Base-by-base conservation (phyloP, 2,888 invertebrate species). In the Papilio elwesi region DNA sequence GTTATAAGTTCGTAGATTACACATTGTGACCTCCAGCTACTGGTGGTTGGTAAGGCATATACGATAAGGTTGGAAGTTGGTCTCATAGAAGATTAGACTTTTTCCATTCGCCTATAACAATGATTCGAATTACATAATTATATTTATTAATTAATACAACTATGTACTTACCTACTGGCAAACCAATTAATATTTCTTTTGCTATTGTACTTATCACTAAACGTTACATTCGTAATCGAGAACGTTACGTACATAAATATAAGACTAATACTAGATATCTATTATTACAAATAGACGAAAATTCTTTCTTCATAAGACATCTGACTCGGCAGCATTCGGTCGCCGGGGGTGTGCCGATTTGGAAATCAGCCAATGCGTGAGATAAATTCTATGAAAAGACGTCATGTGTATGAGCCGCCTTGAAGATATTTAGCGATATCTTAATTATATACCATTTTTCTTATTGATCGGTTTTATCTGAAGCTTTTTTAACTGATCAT, bases 311-410 rank as follows among this genome's bases (percentile, higher is more conserved):
- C 73, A 36, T 68, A 63, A 59, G 26, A 36, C 15, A 36, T 57
- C 38, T 15, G 57, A 59, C 59, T 52, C 71, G 67, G 75, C 73
- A 69, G 55, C 67, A 64, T 74, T 71, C 75, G 73, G 71, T 75
- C 70, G 68, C 43, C 65, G 67, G 52, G 52, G 65, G 62, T 67
- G 76, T 84, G 89, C 89, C 88, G 88, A 89, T 83, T 86, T 89
- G 89, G 89, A 87, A 78, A 79, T 77, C 72, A 76, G 88, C 89
- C 89, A 89, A 85, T 82, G 80, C 77, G 81, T 79, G 79, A 79
- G 78, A 84, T 76, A 80, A 78, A 78, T 78, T 78, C 78, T 78
- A 76, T 75, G 78, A 78, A 82, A 85, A 82, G 77, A 76, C 75
- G 75, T 77, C 76, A 77, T 74, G 57, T 73, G 64, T 75, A 74